A percentile compares a stretch with the other conserved stretches of the same genome.
Conservation (phyloP, 2,888 invertebrate genomes). For the Drosophila sordidapex region DNA sequence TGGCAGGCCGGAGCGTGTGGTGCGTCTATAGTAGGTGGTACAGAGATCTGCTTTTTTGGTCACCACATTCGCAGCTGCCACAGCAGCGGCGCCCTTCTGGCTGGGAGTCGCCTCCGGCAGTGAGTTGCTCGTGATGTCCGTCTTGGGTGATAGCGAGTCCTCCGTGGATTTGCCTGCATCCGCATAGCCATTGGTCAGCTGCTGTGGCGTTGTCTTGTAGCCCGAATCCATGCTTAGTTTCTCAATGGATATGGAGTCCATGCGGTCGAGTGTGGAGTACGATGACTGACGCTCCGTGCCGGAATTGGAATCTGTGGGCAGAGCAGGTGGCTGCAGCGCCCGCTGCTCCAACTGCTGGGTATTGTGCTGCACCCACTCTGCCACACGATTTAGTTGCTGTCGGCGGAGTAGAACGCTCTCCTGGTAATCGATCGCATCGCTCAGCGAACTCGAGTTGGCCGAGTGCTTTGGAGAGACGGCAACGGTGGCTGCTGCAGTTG, state of each 20-base stretch:
- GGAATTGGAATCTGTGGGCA: conserved; percentile 69
- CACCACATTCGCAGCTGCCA: neutral
- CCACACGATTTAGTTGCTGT: conserved; percentile 89
- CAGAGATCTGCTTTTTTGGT: conserved; percentile 67
- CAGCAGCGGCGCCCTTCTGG: conserved; percentile 1
- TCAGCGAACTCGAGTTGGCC: conserved; percentile 82
- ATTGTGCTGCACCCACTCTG: conserved; percentile 91
- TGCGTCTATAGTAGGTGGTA: conserved; percentile 81
- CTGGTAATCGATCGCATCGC: conserved; percentile 83
- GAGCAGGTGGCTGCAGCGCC: conserved; percentile 57
- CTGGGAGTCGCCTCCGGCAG: conserved; percentile 44
- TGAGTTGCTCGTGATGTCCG: conserved; percentile 73
- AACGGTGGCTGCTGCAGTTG: conserved; percentile 15
- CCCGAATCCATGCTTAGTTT: conserved; percentile 84
- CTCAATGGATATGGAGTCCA: conserved; percentile 83
- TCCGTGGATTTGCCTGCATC: conserved; percentile 78
- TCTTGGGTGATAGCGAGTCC: conserved; percentile 80
- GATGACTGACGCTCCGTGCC: conserved; percentile 77
- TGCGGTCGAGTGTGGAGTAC: conserved; percentile 80
- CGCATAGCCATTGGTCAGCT: conserved; percentile 72
- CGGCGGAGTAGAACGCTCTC: conserved; percentile 86
- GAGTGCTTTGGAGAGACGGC: conserved; percentile 78
- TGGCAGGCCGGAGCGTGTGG: conserved; percentile 79
- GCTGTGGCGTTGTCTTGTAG: conserved; percentile 83
- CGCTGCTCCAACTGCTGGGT: conserved; percentile 85